These are phyloP conservation scores for Setophaga coronata DNA, from an alignment of 2,113 vertebrate species.

Conservation along the genomic window DNA sequence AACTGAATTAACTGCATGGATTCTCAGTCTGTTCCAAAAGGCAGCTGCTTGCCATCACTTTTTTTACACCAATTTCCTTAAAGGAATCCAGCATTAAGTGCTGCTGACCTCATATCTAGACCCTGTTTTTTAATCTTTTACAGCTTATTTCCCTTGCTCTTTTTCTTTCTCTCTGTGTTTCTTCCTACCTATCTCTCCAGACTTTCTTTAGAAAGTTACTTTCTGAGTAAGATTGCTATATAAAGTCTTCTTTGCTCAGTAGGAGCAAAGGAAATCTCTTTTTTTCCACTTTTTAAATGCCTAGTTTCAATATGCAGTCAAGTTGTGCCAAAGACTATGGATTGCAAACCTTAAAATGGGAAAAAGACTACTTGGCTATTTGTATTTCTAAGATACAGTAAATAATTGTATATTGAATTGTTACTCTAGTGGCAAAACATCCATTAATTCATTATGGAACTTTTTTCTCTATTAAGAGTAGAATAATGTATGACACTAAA, in stretches of 20 bases:
- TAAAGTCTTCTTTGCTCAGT: neutral
- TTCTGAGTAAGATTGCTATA: neutral
- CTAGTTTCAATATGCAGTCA: neutral
- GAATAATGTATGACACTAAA: neutral
- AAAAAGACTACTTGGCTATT: neutral
- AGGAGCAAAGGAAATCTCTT: neutral
- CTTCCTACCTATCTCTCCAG: neutral
- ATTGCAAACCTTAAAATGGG: neutral
- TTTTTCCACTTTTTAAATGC: neutral
- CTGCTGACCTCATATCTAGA: neutral
- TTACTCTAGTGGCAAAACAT: neutral
- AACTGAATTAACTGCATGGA: neutral
- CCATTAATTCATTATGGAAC: neutral
- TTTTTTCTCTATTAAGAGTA: neutral
- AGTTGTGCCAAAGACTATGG: neutral
- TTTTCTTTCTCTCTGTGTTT: neutral
- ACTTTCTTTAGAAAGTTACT: neutral
- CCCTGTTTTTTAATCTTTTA: neutral
- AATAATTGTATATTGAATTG: neutral
- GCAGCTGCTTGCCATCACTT: neutral
- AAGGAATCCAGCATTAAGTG: neutral
- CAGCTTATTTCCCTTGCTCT: neutral
- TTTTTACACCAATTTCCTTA: neutral
- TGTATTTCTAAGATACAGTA: neutral
- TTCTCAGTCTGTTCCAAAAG: neutral